Evolutionary conservation across 2,797 vertebrate species (phyloP).

Genomic region (Clamator glandarius): DNA sequence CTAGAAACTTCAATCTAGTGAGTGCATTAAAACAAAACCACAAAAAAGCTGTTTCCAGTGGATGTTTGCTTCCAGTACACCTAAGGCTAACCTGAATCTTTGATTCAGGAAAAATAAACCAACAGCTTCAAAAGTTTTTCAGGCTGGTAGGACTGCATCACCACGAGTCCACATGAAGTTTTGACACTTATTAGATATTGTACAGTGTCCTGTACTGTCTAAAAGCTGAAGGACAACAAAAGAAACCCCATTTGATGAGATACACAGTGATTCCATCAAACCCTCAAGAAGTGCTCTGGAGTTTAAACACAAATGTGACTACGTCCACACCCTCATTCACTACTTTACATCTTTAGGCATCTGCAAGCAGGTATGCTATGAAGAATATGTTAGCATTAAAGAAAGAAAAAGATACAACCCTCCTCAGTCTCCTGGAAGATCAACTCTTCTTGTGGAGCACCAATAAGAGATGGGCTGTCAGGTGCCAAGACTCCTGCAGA

Average conservation of each 20-base stretch:
- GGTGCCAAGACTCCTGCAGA: background rate
- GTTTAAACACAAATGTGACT: background rate
- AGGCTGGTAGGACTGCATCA: background rate
- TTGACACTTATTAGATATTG: background rate
- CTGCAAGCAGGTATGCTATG: background rate
- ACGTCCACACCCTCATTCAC: background rate
- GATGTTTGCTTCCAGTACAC: background rate
- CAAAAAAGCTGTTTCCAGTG: background rate
- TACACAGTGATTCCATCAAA: accelerated
- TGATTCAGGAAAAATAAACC: background rate
- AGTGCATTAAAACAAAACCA: conserved; percentile 17
- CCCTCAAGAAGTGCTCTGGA: background rate
- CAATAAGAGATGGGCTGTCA: background rate
- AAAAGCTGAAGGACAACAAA: background rate
- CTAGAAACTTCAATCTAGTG: background rate
- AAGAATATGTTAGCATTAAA: background rate
- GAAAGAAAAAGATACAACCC: background rate
- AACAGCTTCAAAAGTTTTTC: background rate
- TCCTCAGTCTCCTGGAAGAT: background rate
- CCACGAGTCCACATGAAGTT: background rate
- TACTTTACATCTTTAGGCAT: background rate
- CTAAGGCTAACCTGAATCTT: background rate
- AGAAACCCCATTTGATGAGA: background rate
- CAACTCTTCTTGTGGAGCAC: background rate
- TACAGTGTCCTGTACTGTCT: background rate